Conservation (phyloP, 2,888 invertebrate genomes). For the Chymomyza amoena region DNA sequence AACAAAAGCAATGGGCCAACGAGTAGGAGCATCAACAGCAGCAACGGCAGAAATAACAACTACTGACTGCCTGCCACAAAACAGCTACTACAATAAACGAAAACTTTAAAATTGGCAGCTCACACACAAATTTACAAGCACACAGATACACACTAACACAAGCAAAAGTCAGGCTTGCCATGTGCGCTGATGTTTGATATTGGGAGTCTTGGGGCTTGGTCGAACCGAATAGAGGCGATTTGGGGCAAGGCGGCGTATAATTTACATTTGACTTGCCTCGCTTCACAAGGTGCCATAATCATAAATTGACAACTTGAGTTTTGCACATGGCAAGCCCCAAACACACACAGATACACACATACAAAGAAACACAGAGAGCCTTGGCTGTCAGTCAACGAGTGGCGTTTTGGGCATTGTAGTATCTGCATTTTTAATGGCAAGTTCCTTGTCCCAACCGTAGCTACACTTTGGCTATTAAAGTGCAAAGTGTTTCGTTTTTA, state of each 20-base stretch:
- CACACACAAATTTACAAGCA: constrained; percentile 1
- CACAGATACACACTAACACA: not conserved
- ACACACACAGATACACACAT: too few relatives aligned
- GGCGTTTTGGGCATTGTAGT: constrained; percentile 29
- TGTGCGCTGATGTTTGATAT: not conserved
- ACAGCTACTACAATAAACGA: constrained; percentile 52
- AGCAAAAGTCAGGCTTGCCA: not conserved
- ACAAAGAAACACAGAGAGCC: not conserved
- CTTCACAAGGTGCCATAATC: constrained; percentile 74
- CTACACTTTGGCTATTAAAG: constrained; percentile 51
- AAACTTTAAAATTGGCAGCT: constrained; percentile 58
- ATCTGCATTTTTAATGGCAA: constrained; percentile 70
- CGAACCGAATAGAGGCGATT: not conserved
- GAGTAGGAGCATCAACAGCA: not conserved
- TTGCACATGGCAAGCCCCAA: constrained; percentile 53
- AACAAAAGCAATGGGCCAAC: constrained; percentile 39
- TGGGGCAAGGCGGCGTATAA: constrained; percentile 48
- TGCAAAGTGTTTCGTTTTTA: constrained; percentile 43
- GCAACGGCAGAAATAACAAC: not conserved
- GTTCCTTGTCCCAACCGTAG: constrained; percentile 20
- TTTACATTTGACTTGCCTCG: constrained; percentile 60
- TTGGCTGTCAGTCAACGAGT: constrained; percentile 9
- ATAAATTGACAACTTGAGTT: constrained; percentile 73
- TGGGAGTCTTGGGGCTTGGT: not conserved
- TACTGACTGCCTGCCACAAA: constrained; percentile 16